phyloP scores from a whole-genome alignment of 2,113 vertebrate species.

The Oreochromis aureus region DNA sequence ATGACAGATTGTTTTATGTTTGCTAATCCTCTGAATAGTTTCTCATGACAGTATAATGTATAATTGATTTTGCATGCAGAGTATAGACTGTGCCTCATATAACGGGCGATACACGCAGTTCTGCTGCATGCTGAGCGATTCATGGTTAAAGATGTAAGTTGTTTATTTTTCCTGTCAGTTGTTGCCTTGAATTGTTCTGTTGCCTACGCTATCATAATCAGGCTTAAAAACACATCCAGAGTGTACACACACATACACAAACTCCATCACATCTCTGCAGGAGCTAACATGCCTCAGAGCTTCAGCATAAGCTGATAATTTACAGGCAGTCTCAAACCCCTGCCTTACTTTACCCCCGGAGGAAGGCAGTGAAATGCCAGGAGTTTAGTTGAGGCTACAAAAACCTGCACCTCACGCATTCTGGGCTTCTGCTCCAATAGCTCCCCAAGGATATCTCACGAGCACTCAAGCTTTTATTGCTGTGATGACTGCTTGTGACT shows the following conservation, averaged over 20 bases:
- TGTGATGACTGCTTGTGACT: conserved; percentile 31
- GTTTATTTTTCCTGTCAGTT: neutral
- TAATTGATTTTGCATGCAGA: neutral
- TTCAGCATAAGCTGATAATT: conserved; percentile 46
- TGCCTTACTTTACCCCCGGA: conserved; percentile 18
- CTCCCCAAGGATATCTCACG: conserved; percentile 34
- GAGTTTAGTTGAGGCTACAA: conserved; percentile 53
- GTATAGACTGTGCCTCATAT: neutral
- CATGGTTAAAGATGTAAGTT: neutral
- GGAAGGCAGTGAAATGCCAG: conserved; percentile 48
- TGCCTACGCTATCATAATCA: neutral
- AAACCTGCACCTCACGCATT: conserved; percentile 44
- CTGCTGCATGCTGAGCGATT: neutral
- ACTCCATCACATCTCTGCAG: neutral
- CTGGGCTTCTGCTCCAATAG: conserved; percentile 13
- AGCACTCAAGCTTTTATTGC: conserved; percentile 46
- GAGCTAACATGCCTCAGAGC: conserved; percentile 28
- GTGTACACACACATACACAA: neutral
- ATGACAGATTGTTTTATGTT: neutral
- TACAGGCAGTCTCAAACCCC: conserved; percentile 31
- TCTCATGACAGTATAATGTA: neutral
- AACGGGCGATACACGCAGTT: neutral
- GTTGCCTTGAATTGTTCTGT: neutral
- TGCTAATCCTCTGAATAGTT: neutral
- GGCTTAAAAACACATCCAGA: neutral